These are phyloP conservation scores for Champsocephalus esox DNA, from an alignment of 2,797 vertebrate genomes.

Conservation along the genomic window DNA sequence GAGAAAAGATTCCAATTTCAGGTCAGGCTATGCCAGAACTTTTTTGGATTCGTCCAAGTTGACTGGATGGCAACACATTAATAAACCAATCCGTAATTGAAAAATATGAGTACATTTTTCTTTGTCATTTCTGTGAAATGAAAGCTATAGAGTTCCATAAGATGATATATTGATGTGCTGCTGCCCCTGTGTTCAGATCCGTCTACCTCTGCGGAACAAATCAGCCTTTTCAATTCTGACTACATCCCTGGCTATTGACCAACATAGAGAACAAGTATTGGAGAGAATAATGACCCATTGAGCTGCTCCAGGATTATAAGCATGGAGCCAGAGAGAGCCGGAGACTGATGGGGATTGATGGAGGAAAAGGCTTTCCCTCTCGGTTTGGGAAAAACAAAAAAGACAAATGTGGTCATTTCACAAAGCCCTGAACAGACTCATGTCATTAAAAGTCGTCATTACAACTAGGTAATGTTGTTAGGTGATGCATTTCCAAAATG, in stretches of 20 bases:
- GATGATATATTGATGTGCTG: constrained; percentile 14
- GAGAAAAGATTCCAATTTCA: constrained; percentile 30
- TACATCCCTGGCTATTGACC: constrained; percentile 59
- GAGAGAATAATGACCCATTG: constrained; percentile 73
- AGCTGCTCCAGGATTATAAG: constrained; percentile 62
- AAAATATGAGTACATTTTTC: constrained; percentile 1
- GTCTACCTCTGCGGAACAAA: constrained; percentile 47
- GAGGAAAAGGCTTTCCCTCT: constrained; percentile 43
- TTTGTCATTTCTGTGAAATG: constrained; percentile 8
- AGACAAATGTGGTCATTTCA: constrained; percentile 54
- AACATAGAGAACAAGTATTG: constrained; percentile 55
- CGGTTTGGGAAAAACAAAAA: constrained; percentile 29
- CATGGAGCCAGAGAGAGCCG: constrained; percentile 55
- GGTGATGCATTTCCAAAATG: constrained; percentile 38
- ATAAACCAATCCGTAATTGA: neutral
- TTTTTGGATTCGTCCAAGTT: constrained; percentile 22
- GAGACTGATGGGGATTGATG: constrained; percentile 42
- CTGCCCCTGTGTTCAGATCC: constrained; percentile 38
- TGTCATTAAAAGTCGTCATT: constrained; percentile 43
- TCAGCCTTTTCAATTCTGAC: constrained; percentile 59
- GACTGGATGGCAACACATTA: neutral
- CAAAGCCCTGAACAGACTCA: constrained; percentile 26
- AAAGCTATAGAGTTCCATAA: neutral
- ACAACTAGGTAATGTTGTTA: constrained; percentile 40
- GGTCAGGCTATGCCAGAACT: constrained; percentile 35